These are phyloP conservation scores for Luffia ferchaultella DNA, from an alignment of 2,888 invertebrate species.

Conservation along the genomic window DNA sequence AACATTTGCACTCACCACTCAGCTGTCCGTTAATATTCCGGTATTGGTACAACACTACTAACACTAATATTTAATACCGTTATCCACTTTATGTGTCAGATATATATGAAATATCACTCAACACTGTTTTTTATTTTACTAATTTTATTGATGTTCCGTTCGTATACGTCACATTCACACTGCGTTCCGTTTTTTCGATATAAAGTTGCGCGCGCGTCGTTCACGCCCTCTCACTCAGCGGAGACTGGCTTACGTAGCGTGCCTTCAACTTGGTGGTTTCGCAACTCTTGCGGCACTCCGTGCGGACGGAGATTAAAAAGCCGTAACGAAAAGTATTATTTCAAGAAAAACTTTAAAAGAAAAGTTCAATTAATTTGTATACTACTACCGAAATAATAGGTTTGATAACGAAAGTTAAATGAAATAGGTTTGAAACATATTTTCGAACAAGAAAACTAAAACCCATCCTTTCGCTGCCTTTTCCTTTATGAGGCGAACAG, in stretches of 20 bases:
- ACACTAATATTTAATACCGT: constrained; percentile 15
- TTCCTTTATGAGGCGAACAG: background rate
- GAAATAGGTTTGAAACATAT: too few relatives aligned
- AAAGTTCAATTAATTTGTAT: too few relatives aligned
- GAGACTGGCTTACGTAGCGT: constrained; percentile 46
- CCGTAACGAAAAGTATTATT: too few relatives aligned
- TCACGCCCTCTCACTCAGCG: constrained; percentile 47
- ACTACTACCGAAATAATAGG: too few relatives aligned
- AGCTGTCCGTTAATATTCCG: constrained; percentile 62
- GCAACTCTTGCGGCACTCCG: constrained; percentile 26
- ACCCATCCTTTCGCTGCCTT: too few relatives aligned
- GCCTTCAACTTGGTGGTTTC: constrained; percentile 51
- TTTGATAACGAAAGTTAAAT: too few relatives aligned
- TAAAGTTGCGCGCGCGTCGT: constrained; percentile 18
- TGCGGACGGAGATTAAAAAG: too few relatives aligned
- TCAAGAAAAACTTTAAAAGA: too few relatives aligned
- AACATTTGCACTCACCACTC: constrained; percentile 60
- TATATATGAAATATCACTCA: background rate
- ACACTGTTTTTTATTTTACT: background rate
- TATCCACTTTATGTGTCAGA: background rate
- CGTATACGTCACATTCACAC: constrained; percentile 3
- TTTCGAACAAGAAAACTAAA: too few relatives aligned
- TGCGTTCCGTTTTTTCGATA: background rate
- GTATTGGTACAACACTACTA: constrained; percentile 33
- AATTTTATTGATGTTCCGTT: constrained; percentile 14